Conservation (phyloP, 1,140 invertebrate genomes). For the Leptinotarsa undecemlineata region DNA sequence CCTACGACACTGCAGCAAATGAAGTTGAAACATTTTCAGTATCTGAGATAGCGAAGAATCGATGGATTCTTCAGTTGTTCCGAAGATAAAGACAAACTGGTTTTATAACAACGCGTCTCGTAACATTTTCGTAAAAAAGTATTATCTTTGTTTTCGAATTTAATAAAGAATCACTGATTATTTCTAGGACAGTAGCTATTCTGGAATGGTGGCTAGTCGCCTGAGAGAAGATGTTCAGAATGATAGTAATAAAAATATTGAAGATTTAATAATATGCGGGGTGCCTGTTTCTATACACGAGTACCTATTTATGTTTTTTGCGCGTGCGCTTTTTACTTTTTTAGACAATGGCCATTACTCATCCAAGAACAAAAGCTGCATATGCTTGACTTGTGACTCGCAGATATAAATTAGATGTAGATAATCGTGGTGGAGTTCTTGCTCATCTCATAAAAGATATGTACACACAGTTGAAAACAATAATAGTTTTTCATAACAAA, state of each 20-base stretch:
- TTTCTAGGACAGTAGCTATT: conserved; percentile 20
- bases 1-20: conserved; percentile 4
- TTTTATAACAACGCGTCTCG: neutral
- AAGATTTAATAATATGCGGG: conserved; percentile 20
- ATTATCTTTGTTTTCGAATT: conserved; percentile 2
- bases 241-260: conserved; percentile 9
- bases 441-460: neutral
- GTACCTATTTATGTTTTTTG: neutral
- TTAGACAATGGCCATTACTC: conserved; percentile 11
- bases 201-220: conserved; percentile 8
- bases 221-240: neutral
- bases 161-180: conserved; percentile 4
- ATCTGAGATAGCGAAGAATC: neutral
- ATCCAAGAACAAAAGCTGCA: conserved; percentile 9
- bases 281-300: neutral
- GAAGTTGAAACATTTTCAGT: neutral
- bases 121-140: neutral
- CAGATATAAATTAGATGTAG: conserved; percentile 1
- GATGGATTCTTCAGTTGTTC: neutral
- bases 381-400: neutral
- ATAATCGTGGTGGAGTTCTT: conserved; percentile 5
- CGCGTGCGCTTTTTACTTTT: conserved; percentile 1
- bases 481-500: neutral
- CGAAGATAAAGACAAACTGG: neutral
- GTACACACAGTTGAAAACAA: neutral